Evolutionary conservation across 2,113 vertebrate genomes (phyloP).

Genomic region (Brienomyrus longianalis): DNA sequence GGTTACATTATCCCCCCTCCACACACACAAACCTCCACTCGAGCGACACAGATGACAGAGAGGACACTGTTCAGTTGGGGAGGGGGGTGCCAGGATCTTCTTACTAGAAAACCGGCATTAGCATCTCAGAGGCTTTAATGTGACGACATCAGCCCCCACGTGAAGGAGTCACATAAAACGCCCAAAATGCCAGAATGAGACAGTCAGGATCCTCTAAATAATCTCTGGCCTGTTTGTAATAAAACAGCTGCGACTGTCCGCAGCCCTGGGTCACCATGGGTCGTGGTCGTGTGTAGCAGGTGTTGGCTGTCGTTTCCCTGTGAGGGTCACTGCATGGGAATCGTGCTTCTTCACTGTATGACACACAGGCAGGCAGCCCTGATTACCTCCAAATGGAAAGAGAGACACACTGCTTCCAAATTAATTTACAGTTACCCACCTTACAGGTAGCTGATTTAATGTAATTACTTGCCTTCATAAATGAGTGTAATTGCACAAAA

Average conservation of each 20-base stretch:
- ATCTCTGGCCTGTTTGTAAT: constrained; percentile 11
- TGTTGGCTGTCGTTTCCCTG: constrained; percentile 39
- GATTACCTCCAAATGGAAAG: constrained; percentile 62
- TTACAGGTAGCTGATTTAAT: constrained; percentile 69
- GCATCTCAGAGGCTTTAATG: not conserved
- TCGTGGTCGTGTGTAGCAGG: constrained; percentile 14
- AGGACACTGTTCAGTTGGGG: not conserved
- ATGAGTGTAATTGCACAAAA: constrained; percentile 66
- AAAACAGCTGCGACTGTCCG: constrained; percentile 22
- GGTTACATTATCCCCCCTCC: not conserved
- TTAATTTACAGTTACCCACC: constrained; percentile 69
- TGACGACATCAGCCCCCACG: not conserved
- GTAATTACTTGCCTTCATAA: constrained; percentile 67
- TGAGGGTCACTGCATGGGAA: constrained; percentile 50
- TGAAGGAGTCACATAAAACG: not conserved
- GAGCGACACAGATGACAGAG: not conserved
- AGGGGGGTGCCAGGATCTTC: not conserved
- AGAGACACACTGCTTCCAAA: constrained; percentile 59
- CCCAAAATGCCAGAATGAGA: not conserved
- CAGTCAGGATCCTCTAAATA: constrained; percentile 10
- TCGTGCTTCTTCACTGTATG: constrained; percentile 56
- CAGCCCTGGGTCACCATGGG: not conserved
- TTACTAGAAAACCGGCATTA: not conserved
- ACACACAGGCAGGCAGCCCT: constrained; percentile 45
- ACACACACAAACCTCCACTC: not conserved